Evolutionary conservation across 35 echinoderm and acorn worm species (phyloP), one percentile per base, ranked within the genome.

Genomic region (Lytechinus pictus): DNA sequence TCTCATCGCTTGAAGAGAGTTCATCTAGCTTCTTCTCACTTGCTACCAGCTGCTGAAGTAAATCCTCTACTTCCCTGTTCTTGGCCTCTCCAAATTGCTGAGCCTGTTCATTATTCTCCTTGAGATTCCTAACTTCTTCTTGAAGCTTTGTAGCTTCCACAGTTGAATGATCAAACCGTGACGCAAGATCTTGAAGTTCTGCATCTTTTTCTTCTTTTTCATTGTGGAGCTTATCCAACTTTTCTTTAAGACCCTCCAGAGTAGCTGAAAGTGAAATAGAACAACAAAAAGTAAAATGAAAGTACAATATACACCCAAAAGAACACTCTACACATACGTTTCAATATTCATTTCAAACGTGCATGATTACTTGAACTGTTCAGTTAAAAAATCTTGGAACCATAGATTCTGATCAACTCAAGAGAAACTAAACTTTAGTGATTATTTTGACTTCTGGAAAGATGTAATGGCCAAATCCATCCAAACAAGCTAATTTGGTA

Each of bases 171-270:
- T 24, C 86, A 57, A 94, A 27, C 53, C 94, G 52, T 54, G 86
- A 90, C 0, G 24, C 86, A 29, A 95, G 66, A 10, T 97, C 55
- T 52, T 79, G 29, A 19, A 95, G 52, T 87, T 94, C 91, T 87
- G 87, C 12, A 53, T 86, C 91, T 55, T 97, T 95, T 61, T 93
- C 16, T 44, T 94, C 90, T 21, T 95, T 94, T 58, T 93, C 91
- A 56, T 91, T 28, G n/a, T 86, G 53, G 10, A 54, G 54, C 86
- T 53, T 33, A 44, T 92, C 92, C 28, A 54, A 24, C 52, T 95
- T 97, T 54, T 92, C 89, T 61, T 95, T 92, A 14, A 97, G 89
- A 51, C 52, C 27, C 55, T 95, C 28, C 92, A 94, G 52, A 54
- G 96, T 90, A 52, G 88, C 88, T 90, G 88, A 9, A 90, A 11